Base-by-base conservation (phyloP, 1,140 invertebrate genomes). In the Drosophila insularis region DNA sequence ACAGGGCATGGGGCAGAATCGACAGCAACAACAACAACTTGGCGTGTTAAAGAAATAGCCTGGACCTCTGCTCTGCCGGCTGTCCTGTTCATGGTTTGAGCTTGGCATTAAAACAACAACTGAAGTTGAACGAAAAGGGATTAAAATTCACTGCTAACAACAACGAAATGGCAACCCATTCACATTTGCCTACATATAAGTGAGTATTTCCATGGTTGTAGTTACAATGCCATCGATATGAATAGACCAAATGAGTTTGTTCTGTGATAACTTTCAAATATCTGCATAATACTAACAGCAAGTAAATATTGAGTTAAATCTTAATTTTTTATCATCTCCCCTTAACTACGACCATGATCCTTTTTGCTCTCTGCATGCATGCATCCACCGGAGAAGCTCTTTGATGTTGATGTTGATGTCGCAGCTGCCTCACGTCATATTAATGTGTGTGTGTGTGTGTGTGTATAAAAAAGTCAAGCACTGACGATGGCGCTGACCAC, bases 121-220 rank as follows among this genome's bases (percentile, higher is more conserved):
- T 71, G 63, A 66, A 68, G 69, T 61, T 76, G 58, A 76, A 64
- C 72, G 68, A 82, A 82, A 82, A 58, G 69, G 75, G 82, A 82
- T 86, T 87, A 71, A 87, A 87, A 82, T 71, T 87, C 82, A 89
- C 71, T 59, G 65, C 77, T 73, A 74, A 81, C 61, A 86, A 80
- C 67, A 77, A 71, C 58, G 71, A 62, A 74, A 67, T 54, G 59
- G 1, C 19, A 2, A 2, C 19, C 23, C 14, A 27, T n/a, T 56
- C 43, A 50, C 43, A 50, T 50, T 8, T 50, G 43, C 17, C 43
- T 50, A 21, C 14, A 46, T 43, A 19, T 46, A 46, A 46, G 63
- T 71, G 71, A 58, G 46, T 39, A 27, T 23, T 39, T 54, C 60
- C 19, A 43, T 60, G 50, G 32, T 37, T 58, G 43, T 17, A 19